Conservation (phyloP, 2,888 invertebrate genomes). For the Pyralis farinalis region DNA sequence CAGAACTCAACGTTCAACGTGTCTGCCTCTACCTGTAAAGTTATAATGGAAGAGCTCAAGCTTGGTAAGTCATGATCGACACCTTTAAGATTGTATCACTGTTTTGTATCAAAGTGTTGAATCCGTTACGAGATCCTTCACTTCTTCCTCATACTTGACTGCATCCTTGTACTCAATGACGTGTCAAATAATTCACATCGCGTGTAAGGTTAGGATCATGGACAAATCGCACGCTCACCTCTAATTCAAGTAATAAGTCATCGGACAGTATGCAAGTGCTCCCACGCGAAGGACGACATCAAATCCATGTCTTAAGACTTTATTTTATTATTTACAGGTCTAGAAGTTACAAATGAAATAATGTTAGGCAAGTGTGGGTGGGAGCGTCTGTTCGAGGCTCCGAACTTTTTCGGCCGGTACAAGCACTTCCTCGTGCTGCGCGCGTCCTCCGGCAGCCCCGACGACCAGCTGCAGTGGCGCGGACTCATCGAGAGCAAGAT, state of each 20-base stretch:
- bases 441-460: slow-evolving; percentile 88
- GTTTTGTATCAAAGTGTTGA: too few species aligned
- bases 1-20: slow-evolving; percentile 99
- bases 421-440: slow-evolving; percentile 97
- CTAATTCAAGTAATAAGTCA: too few species aligned
- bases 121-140: too few species aligned
- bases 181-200: too few species aligned
- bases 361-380: slow-evolving; percentile 91
- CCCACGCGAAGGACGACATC: too few species aligned
- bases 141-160: too few species aligned
- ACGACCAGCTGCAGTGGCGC: slow-evolving; percentile 97
- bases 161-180: too few species aligned
- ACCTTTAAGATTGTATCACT: too few species aligned
- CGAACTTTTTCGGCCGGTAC: slow-evolving; percentile 91
- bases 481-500: slow-evolving; percentile 98
- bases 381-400: slow-evolving; percentile 96
- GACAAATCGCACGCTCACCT: too few species aligned
- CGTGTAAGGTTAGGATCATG: too few species aligned
- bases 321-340: slow-evolving; percentile 41
- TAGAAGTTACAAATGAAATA: slow-evolving; percentile 91
- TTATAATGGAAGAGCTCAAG: slow-evolving; percentile 96
- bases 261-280: too few species aligned
- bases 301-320: too few species aligned
- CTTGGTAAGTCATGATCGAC: slow-evolving; percentile 85
- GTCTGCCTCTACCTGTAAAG: slow-evolving; percentile 93